Percentiles rank a stretch among this genome's conserved stretches.
These are phyloP conservation scores for Pipa parva DNA, from an alignment of 2,113 vertebrate genomes.

Conservation along the genomic window DNA sequence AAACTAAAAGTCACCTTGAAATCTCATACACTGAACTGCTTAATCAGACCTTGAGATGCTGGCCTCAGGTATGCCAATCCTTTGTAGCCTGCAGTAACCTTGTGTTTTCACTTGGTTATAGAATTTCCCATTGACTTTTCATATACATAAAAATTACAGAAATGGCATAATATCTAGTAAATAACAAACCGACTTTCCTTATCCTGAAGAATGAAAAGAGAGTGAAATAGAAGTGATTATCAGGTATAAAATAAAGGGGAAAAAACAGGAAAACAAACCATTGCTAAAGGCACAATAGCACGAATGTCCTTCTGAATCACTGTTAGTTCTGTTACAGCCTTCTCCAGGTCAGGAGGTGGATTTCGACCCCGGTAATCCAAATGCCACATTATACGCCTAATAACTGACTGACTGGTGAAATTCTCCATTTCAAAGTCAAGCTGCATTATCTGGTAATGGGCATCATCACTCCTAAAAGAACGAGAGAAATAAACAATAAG, in stretches of 20 bases:
- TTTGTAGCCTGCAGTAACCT: too few relatives aligned
- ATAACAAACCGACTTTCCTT: too few relatives aligned
- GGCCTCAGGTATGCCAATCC: too few relatives aligned
- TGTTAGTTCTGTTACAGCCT: conserved; percentile 89
- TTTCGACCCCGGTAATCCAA: conserved; percentile 87
- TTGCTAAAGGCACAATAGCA: conserved; percentile 90
- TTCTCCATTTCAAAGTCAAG: conserved; percentile 98
- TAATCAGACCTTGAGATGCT: too few relatives aligned
- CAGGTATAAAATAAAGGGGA: not conserved
- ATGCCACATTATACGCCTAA: conserved; percentile 96
- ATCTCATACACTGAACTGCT: too few relatives aligned
- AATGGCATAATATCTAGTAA: too few relatives aligned
- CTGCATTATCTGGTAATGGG: conserved; percentile 88
- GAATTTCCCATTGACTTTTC: too few relatives aligned
- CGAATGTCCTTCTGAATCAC: conserved; percentile 93
- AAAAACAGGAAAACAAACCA: conserved; percentile 70
- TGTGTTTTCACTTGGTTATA: too few relatives aligned
- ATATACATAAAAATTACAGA: too few relatives aligned
- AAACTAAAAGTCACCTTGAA: too few relatives aligned
- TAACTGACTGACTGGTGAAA: conserved; percentile 97
- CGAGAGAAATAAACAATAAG: conserved; percentile 12
- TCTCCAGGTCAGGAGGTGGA: conserved; percentile 79
- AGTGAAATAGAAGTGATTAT: not conserved
- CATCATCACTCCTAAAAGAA: conserved; percentile 67
- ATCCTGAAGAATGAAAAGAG: too few relatives aligned